Base-by-base conservation (phyloP, 2,888 invertebrate species). In the Drosophila neoperkinsi region DNA sequence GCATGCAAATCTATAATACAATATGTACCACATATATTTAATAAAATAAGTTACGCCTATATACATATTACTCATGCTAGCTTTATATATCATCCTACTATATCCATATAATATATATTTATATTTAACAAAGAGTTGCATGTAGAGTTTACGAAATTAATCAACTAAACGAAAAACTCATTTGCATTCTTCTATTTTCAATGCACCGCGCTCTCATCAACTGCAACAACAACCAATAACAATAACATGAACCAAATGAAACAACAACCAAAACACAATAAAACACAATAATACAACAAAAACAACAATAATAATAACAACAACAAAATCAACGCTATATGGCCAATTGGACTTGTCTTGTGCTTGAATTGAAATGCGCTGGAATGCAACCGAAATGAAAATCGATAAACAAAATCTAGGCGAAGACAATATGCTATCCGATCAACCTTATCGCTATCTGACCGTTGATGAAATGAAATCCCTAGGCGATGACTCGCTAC, bases 401-500 rank as follows among this genome's bases (percentile, higher is more conserved):
- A 77, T 67, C 77, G 58, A 69, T 68, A 56, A 51, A 74, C 33
- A 82, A 82, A 77, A 78, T 80, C 79, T 89, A 98, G 98, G 97
- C 92, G 98, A 98, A 94, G 98, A 98, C 93, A 96, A 97, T 67
- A 96, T 97, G 94, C 94, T 98, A 83, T 97, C 97, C 88, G 98
- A 98, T 94, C 97, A 97, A 92, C 96, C 96, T 38, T 98, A 98
- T 94, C 96, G 97, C 76, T 98, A 98, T 94, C 94, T 98, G 94
- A 98, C 98, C 69, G 97, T 97, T 78, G 98, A 98, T 92, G 98
- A 98, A 92, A 98, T 98, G 97, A 98, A 98, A 94, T 97, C 97
- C 11, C 94, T 98, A 79, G 98, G 98, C 72, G 98, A 98, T 92
- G 98, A 98, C 94, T 98, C 98, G 16, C 94, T 98, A 80, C 97